A percentile compares a stretch with the other conserved stretches of the same genome.
phyloP scores from a whole-genome alignment of 2,888 invertebrate species.

The Amblyjoppa fuscipennis region DNA sequence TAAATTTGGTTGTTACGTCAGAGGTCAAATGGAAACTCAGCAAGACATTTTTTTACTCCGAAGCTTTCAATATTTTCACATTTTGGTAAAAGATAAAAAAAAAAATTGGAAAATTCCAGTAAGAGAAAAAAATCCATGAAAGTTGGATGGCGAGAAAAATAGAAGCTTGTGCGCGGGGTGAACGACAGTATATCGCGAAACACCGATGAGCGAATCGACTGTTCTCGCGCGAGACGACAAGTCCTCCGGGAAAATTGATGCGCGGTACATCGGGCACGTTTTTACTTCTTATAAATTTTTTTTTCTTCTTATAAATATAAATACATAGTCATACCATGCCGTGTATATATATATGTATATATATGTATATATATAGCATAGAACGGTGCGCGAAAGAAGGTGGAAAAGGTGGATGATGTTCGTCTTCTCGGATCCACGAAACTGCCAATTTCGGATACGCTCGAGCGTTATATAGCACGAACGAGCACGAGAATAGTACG shows the following conservation, averaged over 20 bases:
- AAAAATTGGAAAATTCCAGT: not conserved
- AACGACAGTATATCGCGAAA: slow-evolving; percentile 11
- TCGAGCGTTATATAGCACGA: slow-evolving; percentile 30
- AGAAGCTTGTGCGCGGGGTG: not conserved
- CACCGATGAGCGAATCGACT: slow-evolving; percentile 35
- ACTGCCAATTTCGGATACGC: slow-evolving; percentile 62
- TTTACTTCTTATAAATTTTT: slow-evolving; percentile 29
- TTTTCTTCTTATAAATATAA: slow-evolving; percentile 19
- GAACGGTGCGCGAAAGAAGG: slow-evolving; percentile 35
- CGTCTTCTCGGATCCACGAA: slow-evolving; percentile 53
- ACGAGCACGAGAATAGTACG: slow-evolving; percentile 34
- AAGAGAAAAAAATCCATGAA: not conserved
- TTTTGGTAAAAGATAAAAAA: not conserved
- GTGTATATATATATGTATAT: slow-evolving; percentile 21
- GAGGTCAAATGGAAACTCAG: too few species aligned
- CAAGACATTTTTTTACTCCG: not conserved
- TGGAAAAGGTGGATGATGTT: slow-evolving; percentile 49
- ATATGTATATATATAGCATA: slow-evolving; percentile 6
- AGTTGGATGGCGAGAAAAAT: not conserved
- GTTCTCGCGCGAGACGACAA: slow-evolving; percentile 42
- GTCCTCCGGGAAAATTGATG: slow-evolving; percentile 55
- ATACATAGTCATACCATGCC: not conserved
- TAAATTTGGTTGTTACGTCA: too few species aligned
- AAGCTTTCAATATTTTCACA: not conserved
- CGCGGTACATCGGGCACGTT: slow-evolving; percentile 40